These are phyloP conservation scores for Cerastoderma edule DNA, from an alignment of 2,888 invertebrate genomes.

Conservation along the genomic window DNA sequence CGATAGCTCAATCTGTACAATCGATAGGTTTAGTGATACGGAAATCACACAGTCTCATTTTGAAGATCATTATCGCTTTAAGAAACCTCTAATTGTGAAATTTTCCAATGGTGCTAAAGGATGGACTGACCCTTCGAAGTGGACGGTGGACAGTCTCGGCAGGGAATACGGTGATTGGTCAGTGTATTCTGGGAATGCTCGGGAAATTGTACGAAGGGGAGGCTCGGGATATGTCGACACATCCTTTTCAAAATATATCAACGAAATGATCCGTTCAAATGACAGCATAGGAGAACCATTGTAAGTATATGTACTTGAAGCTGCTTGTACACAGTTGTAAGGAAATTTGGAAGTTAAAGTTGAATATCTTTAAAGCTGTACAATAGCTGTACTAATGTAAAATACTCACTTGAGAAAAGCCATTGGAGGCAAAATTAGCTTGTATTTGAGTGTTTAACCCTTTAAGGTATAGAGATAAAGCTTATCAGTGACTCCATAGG, in stretches of 20 bases:
- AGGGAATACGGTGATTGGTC: constrained; percentile 73
- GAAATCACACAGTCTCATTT: constrained; percentile 68
- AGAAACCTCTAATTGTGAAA: constrained; percentile 75
- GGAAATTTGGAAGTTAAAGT: no score
- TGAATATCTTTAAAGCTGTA: no score
- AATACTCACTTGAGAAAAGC: no score
- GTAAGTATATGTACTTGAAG: constrained; percentile 62
- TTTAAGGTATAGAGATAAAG: no score
- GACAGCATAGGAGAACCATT: constrained; percentile 64
- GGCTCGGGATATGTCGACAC: constrained; percentile 73
- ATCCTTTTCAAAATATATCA: constrained; percentile 71
- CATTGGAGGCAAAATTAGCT: no score
- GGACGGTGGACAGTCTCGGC: constrained; percentile 69
- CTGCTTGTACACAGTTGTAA: no score
- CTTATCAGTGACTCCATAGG: no score
- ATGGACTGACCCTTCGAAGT: constrained; percentile 74
- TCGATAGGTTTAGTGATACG: constrained; percentile 65
- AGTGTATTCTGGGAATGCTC: constrained; percentile 71
- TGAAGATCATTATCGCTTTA: constrained; percentile 71
- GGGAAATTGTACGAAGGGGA: constrained; percentile 77
- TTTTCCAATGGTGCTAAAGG: constrained; percentile 74
- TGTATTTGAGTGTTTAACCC: no score
- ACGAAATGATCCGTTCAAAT: constrained; percentile 60
- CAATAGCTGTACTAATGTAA: no score
- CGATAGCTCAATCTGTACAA: constrained; percentile 65